Evolutionary conservation across 2,113 vertebrate species (phyloP).

Genomic region (Siniperca knerii): DNA sequence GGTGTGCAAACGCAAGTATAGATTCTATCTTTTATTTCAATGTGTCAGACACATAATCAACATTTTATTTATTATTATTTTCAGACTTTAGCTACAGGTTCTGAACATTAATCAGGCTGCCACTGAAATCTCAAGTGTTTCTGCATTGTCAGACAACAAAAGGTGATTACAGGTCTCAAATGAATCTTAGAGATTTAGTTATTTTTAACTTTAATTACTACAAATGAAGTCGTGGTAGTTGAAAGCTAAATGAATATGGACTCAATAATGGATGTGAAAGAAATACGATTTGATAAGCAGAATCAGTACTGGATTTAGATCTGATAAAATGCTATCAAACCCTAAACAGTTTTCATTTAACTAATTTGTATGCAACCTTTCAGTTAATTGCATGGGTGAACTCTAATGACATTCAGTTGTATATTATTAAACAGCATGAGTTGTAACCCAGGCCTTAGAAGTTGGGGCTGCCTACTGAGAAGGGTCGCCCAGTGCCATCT

Average conservation of each 20-base stretch:
- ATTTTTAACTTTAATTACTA: background rate
- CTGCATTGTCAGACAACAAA: too few species aligned
- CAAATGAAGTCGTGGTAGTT: background rate
- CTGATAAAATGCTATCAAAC: background rate
- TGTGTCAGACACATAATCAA: too few species aligned
- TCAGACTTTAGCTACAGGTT: too few species aligned
- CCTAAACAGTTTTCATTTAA: background rate
- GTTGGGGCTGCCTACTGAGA: background rate
- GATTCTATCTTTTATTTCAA: too few species aligned
- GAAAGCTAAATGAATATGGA: background rate
- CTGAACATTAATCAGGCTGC: too few species aligned
- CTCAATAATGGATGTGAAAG: background rate
- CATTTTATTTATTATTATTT: too few species aligned
- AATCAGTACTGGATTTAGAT: background rate
- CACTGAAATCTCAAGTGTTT: too few species aligned
- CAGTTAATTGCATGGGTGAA: background rate
- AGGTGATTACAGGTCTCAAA: too few species aligned
- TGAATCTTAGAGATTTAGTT: background rate
- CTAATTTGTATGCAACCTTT: background rate
- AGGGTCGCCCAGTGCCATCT: background rate
- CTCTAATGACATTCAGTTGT: background rate
- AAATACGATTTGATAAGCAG: background rate
- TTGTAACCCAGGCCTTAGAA: background rate
- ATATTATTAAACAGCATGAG: background rate
- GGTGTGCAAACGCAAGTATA: too few species aligned